Evolutionary conservation across 2,113 vertebrate species (phyloP).

Genomic region (Capra hircus): DNA sequence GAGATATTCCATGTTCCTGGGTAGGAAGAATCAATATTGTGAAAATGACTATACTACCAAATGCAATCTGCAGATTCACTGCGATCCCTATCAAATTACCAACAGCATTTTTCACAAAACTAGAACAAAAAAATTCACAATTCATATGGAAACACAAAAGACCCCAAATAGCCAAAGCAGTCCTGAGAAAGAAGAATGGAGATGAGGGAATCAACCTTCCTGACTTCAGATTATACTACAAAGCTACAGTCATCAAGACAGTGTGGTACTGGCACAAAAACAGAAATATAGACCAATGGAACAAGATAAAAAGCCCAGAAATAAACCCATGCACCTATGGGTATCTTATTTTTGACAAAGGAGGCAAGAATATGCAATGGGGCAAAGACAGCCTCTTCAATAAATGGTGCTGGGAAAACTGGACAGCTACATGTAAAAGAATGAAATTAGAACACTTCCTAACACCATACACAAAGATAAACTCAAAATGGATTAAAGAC

Average conservation of each 20-base stretch:
- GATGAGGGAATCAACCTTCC: not conserved
- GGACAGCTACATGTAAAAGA: not conserved
- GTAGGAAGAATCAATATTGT: not conserved
- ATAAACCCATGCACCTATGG: not conserved
- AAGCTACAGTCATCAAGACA: not conserved
- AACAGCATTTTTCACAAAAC: not conserved
- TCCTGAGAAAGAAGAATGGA: not conserved
- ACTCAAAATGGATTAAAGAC: not conserved
- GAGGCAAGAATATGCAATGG: not conserved
- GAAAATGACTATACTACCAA: not conserved
- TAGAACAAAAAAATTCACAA: not conserved
- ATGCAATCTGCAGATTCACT: accelerated
- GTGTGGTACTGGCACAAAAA: not conserved
- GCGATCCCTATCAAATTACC: not conserved
- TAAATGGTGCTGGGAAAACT: not conserved
- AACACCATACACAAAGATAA: not conserved
- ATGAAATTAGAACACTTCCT: not conserved
- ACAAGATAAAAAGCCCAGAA: not conserved
- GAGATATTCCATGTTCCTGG: not conserved
- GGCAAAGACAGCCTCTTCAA: not conserved
- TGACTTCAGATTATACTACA: not conserved
- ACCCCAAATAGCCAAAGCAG: not conserved
- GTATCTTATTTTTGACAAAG: not conserved
- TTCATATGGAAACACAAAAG: not conserved
- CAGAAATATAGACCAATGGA: not conserved